phyloP scores from a whole-genome alignment of 2,888 invertebrate species.

The Serripes groenlandicus region DNA sequence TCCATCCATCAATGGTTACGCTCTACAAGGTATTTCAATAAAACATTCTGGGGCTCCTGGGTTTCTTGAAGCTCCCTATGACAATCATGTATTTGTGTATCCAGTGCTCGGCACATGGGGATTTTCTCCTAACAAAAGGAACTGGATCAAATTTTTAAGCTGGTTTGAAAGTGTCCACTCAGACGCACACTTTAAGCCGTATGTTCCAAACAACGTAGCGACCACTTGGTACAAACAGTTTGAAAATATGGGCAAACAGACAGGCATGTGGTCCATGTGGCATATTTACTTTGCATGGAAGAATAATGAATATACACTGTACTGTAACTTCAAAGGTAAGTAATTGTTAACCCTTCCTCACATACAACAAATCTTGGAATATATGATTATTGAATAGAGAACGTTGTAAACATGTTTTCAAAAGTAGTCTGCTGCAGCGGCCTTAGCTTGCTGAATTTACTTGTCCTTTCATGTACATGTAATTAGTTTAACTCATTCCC shows the following conservation, averaged over 20 bases:
- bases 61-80: conserved; percentile 55
- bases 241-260: conserved; percentile 54
- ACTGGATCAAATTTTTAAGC: conserved; percentile 70
- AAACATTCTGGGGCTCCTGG: conserved; percentile 61
- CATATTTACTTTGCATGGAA: conserved; percentile 76
- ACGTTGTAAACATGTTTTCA: no score
- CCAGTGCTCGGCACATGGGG: conserved; percentile 78
- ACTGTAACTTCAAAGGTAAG: conserved; percentile 68
- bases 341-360: no score
- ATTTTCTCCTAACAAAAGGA: conserved; percentile 71
- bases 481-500: no score
- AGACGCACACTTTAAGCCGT: conserved; percentile 69
- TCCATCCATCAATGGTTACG: conserved; percentile 72
- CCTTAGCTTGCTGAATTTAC: no score
- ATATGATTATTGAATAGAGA: no score
- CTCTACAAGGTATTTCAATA: conserved; percentile 72
- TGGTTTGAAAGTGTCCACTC: conserved; percentile 67
- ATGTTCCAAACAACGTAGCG: conserved; percentile 74
- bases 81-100: conserved; percentile 69
- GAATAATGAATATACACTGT: conserved; percentile 70
- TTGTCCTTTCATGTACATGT: no score
- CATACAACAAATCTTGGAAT: no score
- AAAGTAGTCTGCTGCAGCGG: no score
- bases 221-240: conserved; percentile 75
- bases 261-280: conserved; percentile 83